Base-by-base conservation (phyloP, 2,113 vertebrate species). In the Cardinalis cardinalis region DNA sequence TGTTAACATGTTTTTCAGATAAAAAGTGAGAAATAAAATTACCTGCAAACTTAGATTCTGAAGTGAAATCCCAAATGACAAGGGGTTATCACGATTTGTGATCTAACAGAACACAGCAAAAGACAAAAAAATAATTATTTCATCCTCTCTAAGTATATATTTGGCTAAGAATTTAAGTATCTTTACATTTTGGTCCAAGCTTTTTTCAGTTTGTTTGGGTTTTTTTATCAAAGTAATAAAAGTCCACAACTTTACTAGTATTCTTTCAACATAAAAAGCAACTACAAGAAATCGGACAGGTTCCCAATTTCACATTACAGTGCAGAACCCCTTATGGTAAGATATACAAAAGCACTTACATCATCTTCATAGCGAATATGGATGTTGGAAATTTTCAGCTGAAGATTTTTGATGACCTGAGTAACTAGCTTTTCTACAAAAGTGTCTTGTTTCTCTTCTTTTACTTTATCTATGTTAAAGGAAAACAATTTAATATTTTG, bases 21-120 rank as follows among this genome's bases (percentile, higher is more conserved):
- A 38, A 38, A 44, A 46, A 4, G 32, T 28, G 4, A 87, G 81
- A 88, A 95, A 87, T 14, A 66, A 59, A 74, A 83, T 94, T 98
- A 99, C 99, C 98, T 99, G 98, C 91, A 99, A 98, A 95, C 99
- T 99, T 95, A 99, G 97, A 96, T 99, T 99, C 93, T 99, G 98
- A 92, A 99, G 98, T 16, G 99, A 99, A 87, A 99, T 97, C 69
- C 99, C 99, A 96, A 99, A 99, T 32, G 99, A 99, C 74, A 99
- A 95, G 10, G 99, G 99, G 32, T 97, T 98, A 68, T 96, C 97
- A 82, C 97, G 97, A 97, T 99, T 99, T 71, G 99, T 99, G 90
- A 99, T 96, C 99, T 99, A 97, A 74, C 43, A 79, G 32, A 90
- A 85, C 2, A 76, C 5, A 9, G 2, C 9, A 26, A 76, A 76